Base-by-base conservation (phyloP, 2,113 vertebrate genomes). In the Hemichromis elongatus region DNA sequence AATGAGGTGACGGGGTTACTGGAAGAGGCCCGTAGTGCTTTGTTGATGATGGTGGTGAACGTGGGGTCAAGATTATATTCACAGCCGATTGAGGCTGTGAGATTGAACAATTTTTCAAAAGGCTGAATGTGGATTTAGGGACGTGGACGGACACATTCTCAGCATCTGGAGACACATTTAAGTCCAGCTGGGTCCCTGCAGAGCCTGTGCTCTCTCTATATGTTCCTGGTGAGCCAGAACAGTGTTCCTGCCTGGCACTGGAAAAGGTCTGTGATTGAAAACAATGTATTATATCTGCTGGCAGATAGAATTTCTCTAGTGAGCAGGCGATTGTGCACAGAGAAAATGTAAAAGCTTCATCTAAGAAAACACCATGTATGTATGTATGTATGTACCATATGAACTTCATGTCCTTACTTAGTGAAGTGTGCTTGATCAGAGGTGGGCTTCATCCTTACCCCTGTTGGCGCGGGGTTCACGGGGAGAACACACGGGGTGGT, bases 21-120 rank as follows among this genome's bases (percentile, higher is more conserved):
- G 88, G 45, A 79, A 47, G 77, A 85, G 78, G 80, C 70, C 88
- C 28, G 2, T 28, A 5, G 84, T 78, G 89, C 70, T 93, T 91
- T 91, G 82, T 57, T 79, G 84, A 59, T 66, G 86, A 81, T 47
- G 33, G 57, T 9, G 11, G 66, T 42, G 66, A 86, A 81, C 40
- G 54, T 78, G 28, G 73, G 87, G 85, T 92, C 88, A 88, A 53
- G 85, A 89, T 81, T 82, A 85, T 79, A 45, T 84, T 83, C 80
- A 73, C 56, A 79, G 81, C 68, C 79, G 85, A 92, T n/a, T 81
- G 75, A 89, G 86, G 73, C 35, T 33, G 42, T 30, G 56, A 52
- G 47, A 89, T 88, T 81, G 35, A 82, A 33, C 33, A 54, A 24
- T 82, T 53, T 82, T 83, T 75, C 30, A 78, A 28, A 7, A 16